Evolutionary conservation across 2,113 vertebrate species (phyloP).

Genomic region (Donacobius atricapilla): DNA sequence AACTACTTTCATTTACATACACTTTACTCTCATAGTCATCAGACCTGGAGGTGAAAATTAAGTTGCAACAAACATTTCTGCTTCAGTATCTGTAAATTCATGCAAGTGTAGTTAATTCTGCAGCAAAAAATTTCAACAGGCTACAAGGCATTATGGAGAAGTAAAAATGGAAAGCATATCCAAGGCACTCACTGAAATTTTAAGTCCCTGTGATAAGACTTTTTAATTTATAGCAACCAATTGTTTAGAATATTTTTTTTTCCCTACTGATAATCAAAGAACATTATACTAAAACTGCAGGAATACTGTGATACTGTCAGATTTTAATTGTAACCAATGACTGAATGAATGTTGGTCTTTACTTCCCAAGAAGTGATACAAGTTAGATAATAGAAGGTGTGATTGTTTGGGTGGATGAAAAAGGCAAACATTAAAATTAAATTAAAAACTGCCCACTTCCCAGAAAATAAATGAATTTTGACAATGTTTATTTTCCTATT

Average conservation of each 20-base stretch:
- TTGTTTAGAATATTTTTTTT: not conserved
- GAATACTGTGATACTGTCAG: not conserved
- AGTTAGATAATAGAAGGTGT: not conserved
- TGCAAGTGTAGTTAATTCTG: not conserved
- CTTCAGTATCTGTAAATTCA: not conserved
- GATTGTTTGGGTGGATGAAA: not conserved
- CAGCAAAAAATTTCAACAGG: not conserved
- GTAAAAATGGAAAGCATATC: not conserved
- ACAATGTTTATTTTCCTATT: not conserved
- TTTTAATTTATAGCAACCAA: not conserved
- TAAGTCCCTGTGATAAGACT: not conserved
- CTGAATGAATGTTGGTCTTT: not conserved
- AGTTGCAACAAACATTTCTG: not conserved
- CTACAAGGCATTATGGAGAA: not conserved
- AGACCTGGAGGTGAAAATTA: not conserved
- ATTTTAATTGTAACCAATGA: not conserved
- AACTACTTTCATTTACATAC: not conserved
- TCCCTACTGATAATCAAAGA: not conserved
- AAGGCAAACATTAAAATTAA: not conserved
- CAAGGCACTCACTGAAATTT: not conserved
- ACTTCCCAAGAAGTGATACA: not conserved
- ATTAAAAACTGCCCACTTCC: not conserved
- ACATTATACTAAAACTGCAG: not conserved
- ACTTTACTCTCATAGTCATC: not conserved
- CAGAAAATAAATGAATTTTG: not conserved